Evolutionary conservation across 2,888 invertebrate species (phyloP), one percentile per base, ranked within the genome.

Genomic region (Gortyna flavago): DNA sequence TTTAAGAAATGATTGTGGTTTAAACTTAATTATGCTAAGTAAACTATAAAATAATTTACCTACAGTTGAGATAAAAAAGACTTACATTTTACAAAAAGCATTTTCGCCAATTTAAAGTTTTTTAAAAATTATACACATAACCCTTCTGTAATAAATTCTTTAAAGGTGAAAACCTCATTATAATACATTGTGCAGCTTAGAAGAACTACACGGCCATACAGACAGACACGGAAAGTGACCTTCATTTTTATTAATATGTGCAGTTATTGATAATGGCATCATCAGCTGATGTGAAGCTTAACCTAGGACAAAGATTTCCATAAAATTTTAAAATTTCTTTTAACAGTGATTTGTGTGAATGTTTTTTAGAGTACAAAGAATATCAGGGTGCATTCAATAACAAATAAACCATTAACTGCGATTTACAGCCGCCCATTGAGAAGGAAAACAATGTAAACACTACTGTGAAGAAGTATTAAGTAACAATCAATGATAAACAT

Each of bases 391-490:
- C 11, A 51, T 41, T 32, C 21, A 74, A 41, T 44, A 18, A 54
- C 44, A 68, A 61, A 61, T 51, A 59, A 51, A 51, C 16, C 7
- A n/a, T 29, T 25, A 61, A 72, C 25, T 67, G 38, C 25, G 21
- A 61, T 70, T 41, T 18, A 48, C 13, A 74, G 25, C 41, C 69
- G 16, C 16, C 29, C 29, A 72, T 1, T 29, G 38, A 1, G 51
- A 71, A 61, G 25, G 65, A 71, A 74, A 82, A 83, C n/a, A 75
- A 76, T 77, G 86, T 88, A 88, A 88, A 86, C 86, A 41, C n/a
- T 38, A 38, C 29, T 62, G 32, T 71, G 29, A 64, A 38, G 16
- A 61, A 48, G 78, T 77, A 41, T 41, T 79, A 77, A 66, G 73
- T 80, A 73, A 51, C 65, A 75, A 32, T 59, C 54, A 65, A 70